These are phyloP conservation scores for Vulpes lagopus DNA, from an alignment of 2,113 vertebrate species.

Conservation along the genomic window DNA sequence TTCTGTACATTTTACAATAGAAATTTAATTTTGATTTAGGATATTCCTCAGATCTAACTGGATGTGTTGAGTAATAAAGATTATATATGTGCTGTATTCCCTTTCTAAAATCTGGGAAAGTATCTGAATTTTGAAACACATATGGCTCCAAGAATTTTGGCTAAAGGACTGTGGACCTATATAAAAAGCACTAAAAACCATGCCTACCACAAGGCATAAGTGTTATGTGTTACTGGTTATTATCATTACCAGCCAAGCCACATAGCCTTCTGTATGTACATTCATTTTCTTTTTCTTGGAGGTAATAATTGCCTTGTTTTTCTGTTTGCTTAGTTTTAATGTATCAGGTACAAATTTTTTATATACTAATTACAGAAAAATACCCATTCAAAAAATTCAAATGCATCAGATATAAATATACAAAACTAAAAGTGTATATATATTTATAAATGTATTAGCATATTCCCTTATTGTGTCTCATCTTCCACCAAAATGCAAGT, in stretches of 20 bases:
- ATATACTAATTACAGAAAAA: background rate
- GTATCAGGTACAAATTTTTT: background rate
- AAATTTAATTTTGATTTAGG: constrained; percentile 31
- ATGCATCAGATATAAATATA: background rate
- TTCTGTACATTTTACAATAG: background rate
- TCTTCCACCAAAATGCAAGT: background rate
- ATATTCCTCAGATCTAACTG: background rate
- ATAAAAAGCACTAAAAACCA: background rate
- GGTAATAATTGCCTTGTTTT: constrained; percentile 19
- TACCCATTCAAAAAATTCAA: background rate
- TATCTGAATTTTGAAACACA: background rate
- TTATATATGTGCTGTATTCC: background rate
- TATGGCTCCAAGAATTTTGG: background rate
- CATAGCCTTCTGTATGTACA: background rate
- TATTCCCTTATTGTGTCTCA: background rate
- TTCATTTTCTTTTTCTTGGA: constrained; percentile 19
- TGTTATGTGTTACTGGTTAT: background rate
- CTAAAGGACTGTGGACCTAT: background rate
- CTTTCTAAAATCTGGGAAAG: background rate
- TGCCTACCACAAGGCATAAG: background rate
- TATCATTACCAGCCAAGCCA: background rate
- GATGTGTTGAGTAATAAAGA: background rate
- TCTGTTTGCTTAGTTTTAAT: constrained; percentile 47
- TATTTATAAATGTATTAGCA: background rate
- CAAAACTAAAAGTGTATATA: background rate